Conservation (phyloP, 64 coral and sea anemone genomes). For the Pocillopora damicornis region DNA sequence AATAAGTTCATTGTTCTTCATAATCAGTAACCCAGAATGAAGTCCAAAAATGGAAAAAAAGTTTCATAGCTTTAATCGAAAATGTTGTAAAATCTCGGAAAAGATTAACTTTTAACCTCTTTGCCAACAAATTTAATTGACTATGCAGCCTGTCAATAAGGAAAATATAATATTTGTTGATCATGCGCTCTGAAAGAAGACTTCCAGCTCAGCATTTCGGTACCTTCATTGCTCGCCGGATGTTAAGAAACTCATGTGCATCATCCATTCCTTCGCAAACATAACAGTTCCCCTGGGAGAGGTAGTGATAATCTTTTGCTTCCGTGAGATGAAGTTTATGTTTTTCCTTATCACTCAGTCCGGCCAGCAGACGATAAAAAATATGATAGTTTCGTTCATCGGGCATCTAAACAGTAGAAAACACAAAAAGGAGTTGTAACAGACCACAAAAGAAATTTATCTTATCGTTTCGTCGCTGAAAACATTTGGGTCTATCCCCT, state of each 20-base stretch:
- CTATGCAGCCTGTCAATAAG: too few relatives aligned
- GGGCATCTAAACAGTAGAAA: constrained; percentile 56
- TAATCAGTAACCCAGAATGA: too few relatives aligned
- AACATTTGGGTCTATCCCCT: not conserved
- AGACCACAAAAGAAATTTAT: not conserved
- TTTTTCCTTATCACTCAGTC: constrained; percentile 57
- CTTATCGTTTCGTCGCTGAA: not conserved
- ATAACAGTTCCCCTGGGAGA: constrained; percentile 69
- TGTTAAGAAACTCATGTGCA: constrained; percentile 45
- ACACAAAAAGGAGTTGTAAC: not conserved
- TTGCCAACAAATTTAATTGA: too few relatives aligned
- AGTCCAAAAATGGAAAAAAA: too few relatives aligned
- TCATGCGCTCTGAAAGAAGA: not conserved
- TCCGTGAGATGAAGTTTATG: constrained; percentile 71
- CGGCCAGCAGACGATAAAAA: constrained; percentile 84
- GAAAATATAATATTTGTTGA: not conserved
- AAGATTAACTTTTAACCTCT: too few relatives aligned
- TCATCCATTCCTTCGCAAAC: constrained; percentile 84
- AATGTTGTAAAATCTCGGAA: too few relatives aligned
- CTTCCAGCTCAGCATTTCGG: not conserved
- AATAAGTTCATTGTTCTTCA: too few relatives aligned
- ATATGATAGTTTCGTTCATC: constrained; percentile 95
- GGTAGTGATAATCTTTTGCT: constrained; percentile 75
- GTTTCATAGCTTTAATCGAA: too few relatives aligned
- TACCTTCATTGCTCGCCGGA: constrained; percentile 83